phyloP scores from a whole-genome alignment of 2,888 invertebrate species.

The Noctuana brunneofusca region DNA sequence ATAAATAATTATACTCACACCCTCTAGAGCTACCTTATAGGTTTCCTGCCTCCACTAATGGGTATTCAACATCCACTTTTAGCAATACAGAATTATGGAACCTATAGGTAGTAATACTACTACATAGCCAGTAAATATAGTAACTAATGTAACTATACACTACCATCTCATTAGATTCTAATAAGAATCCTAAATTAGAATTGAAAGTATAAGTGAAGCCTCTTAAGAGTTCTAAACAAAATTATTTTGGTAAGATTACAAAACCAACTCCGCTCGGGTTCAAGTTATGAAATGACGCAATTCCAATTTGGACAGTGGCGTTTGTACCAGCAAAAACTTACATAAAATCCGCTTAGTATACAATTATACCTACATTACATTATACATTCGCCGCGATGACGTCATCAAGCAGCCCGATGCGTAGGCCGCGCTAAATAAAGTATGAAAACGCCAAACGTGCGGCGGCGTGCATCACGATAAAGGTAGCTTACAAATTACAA shows the following conservation, averaged over 20 bases:
- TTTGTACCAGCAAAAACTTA: conserved; percentile 23
- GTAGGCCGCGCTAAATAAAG: conserved; percentile 42
- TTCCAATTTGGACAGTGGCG: neutral
- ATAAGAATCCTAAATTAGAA: no score
- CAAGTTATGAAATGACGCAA: conserved; percentile 25
- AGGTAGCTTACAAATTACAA: conserved; percentile 49
- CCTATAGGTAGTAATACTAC: no score
- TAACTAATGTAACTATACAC: no score
- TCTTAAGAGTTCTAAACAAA: no score
- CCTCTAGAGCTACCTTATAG: no score
- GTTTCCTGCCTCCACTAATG: no score
- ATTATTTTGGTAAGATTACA: neutral
- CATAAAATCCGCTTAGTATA: conserved; percentile 16
- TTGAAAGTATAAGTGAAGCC: no score
- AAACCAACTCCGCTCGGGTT: neutral
- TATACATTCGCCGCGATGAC: conserved; percentile 45
- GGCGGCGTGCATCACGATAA: conserved; percentile 26
- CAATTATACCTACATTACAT: conserved; percentile 25
- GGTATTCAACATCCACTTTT: no score
- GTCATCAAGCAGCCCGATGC: conserved; percentile 48
- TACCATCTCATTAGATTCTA: no score
- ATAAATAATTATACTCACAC: no score
- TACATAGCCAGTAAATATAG: no score
- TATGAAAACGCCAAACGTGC: conserved; percentile 36
- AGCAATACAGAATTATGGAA: no score